A percentile compares a stretch with the other conserved stretches of the same genome.
Conservation (phyloP, 2,113 vertebrate genomes). For the Limnothrissa miodon region DNA sequence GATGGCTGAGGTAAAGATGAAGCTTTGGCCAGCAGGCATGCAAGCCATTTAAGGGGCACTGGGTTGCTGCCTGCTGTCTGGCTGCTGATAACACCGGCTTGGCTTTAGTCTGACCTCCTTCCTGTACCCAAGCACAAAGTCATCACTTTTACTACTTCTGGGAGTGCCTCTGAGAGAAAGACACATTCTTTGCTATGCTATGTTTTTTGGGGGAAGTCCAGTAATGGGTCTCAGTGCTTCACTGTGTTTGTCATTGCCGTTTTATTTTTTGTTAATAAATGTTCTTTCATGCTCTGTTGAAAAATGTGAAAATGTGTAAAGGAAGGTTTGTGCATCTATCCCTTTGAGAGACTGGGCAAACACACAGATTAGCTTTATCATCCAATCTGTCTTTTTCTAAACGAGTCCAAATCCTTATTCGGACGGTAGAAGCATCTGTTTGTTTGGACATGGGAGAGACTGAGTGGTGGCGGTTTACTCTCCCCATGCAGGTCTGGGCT, state of each 20-base stretch:
- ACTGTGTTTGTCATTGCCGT: not conserved
- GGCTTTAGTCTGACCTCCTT: constrained; percentile 40
- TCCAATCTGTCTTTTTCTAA: constrained; percentile 46
- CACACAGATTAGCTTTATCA: constrained; percentile 33
- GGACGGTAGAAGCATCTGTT: constrained; percentile 56
- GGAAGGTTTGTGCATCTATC: not conserved
- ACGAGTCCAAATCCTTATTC: constrained; percentile 49
- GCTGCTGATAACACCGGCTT: constrained; percentile 40
- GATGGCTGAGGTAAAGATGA: constrained; percentile 11
- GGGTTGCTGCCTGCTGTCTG: constrained; percentile 28
- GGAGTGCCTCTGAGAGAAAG: not conserved
- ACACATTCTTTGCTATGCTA: not conserved
- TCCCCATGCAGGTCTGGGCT: constrained; percentile 52
- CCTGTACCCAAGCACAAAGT: constrained; percentile 44
- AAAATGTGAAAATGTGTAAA: not conserved
- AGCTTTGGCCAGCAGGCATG: constrained; percentile 15
- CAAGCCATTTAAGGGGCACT: not conserved
- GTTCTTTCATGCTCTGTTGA: not conserved
- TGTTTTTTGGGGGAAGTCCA: not conserved
- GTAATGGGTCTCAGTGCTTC: not conserved
- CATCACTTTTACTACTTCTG: constrained; percentile 37
- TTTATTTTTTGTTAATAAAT: not conserved
- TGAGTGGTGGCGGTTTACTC: constrained; percentile 47
- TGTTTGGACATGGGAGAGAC: constrained; percentile 49
- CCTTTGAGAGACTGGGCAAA: not conserved